A percentile compares a stretch with the other conserved stretches of the same genome.
phyloP scores from a whole-genome alignment of 2,888 invertebrate species.

The Eupithecia subumbrata region DNA sequence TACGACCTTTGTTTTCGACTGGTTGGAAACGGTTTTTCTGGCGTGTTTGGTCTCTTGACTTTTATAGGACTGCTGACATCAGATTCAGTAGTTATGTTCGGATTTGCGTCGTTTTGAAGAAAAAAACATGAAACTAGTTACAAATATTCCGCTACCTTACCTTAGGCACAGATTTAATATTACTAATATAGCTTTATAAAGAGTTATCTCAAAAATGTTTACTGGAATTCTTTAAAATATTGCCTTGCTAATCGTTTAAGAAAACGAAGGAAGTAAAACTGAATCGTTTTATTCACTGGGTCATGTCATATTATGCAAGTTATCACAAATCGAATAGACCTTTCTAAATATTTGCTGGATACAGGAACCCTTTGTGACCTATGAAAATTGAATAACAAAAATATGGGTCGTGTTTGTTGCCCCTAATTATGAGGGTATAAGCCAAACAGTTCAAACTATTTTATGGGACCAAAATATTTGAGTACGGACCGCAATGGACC shows the following conservation, averaged over 20 bases:
- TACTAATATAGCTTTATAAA: background rate
- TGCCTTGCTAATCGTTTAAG: background rate
- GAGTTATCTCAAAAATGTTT: no score
- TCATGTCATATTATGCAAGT: background rate
- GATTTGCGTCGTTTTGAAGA: background rate
- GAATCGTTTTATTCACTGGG: background rate
- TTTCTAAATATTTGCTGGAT: slow-evolving; percentile 15
- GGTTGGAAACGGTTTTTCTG: background rate
- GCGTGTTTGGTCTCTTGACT: background rate
- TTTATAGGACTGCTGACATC: background rate
- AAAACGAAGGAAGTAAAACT: background rate
- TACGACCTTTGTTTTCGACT: slow-evolving; percentile 29
- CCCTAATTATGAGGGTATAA: slow-evolving; percentile 19
- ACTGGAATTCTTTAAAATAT: background rate
- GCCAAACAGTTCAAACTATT: slow-evolving; percentile 24
- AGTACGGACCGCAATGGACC: slow-evolving; percentile 12
- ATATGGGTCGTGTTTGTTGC: slow-evolving; percentile 22
- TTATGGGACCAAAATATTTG: slow-evolving; percentile 13
- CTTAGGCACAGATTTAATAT: background rate
- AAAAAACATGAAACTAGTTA: background rate
- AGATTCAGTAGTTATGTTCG: background rate
- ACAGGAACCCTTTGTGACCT: slow-evolving; percentile 4
- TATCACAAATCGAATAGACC: slow-evolving; percentile 8
- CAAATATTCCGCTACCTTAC: background rate
- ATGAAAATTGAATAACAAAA: slow-evolving; percentile 27